Evolutionary conservation across 2,797 vertebrate species (phyloP), one percentile per base, ranked within the genome.

Genomic region (Acridotheres tristis): DNA sequence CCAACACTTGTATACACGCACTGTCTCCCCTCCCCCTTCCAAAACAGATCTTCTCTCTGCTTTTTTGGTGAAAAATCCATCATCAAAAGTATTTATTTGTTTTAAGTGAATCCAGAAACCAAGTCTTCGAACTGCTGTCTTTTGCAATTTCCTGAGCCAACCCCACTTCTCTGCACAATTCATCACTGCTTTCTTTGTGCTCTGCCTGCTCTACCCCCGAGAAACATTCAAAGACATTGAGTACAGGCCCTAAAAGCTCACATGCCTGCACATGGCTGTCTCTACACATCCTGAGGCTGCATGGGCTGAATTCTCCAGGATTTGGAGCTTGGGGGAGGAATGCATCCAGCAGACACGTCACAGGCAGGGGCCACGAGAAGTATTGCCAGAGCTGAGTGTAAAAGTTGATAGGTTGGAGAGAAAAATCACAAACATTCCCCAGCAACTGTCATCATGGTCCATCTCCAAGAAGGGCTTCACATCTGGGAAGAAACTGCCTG

Each of bases 401-500:
- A 15, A 73, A 78, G 78, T 88, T 90, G 85, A 18, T 42, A 36
- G 9, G 43, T 32, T 61, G 72, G 92, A 94, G 43, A 86, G 57
- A 82, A 90, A 91, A 96, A 93, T 89, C 69, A 71, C 51, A 72
- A 93, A 81, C 77, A 63, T 43, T 95, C 72, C 87, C 85, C 85
- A 87, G 95, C 86, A 97, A 92, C 68, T 85, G 95, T 90, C 89
- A 87, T 88, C 68, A 19, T 88, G 85, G 95, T 95, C 97, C 94
- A 92, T 65, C 84, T 95, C 96, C 78, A 83, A 93, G 96, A 95
- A 94, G 94, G 85, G 95, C 91, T 97, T 96, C 96, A 97, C 96
- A 97, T 97, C 96, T 97, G 97, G 94, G 94, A 96, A 97, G 89
- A 90, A 93, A 95, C 88, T 97, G 97, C 96, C 96, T 97, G 91